Conservation (phyloP, 1,140 invertebrate species). For the Luehdorfia chinensis region DNA sequence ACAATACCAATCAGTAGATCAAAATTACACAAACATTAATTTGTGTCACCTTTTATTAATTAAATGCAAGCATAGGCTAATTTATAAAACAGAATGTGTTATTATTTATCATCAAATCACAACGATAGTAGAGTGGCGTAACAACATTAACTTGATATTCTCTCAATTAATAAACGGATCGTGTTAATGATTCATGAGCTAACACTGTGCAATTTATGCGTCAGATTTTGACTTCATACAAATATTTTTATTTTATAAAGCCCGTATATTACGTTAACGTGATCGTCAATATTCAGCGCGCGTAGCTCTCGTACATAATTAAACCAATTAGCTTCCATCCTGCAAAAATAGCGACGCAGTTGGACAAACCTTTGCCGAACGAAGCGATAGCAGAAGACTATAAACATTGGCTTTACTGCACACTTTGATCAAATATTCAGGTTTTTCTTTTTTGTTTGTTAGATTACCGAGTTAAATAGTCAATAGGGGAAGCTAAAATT, state of each 20-base stretch:
- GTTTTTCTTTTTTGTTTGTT: too few species aligned
- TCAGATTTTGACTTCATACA: not conserved
- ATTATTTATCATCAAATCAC: conserved; percentile 16
- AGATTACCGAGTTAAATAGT: too few species aligned
- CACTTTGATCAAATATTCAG: too few species aligned
- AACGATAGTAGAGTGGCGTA: conserved; percentile 1
- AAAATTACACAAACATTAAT: conserved; percentile 16
- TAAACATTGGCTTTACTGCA: too few species aligned
- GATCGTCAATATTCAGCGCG: not conserved
- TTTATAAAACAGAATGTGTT: conserved; percentile 12
- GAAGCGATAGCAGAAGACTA: not conserved
- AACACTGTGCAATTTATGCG: conserved; percentile 1
- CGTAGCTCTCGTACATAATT: not conserved
- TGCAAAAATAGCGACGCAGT: not conserved
- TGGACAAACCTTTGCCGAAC: not conserved
- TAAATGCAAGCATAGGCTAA: conserved; percentile 13
- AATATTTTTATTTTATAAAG: not conserved
- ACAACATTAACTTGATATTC: conserved; percentile 16
- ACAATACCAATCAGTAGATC: conserved; percentile 17
- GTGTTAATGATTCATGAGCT: conserved; percentile 10
- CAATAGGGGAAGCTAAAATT: too few species aligned
- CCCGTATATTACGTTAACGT: not conserved
- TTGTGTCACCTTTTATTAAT: conserved; percentile 17
- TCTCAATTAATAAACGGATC: conserved; percentile 15
- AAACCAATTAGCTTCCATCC: not conserved